These are phyloP conservation scores for Carterocephalus palaemon DNA, from an alignment of 2,888 invertebrate genomes.

Conservation along the genomic window DNA sequence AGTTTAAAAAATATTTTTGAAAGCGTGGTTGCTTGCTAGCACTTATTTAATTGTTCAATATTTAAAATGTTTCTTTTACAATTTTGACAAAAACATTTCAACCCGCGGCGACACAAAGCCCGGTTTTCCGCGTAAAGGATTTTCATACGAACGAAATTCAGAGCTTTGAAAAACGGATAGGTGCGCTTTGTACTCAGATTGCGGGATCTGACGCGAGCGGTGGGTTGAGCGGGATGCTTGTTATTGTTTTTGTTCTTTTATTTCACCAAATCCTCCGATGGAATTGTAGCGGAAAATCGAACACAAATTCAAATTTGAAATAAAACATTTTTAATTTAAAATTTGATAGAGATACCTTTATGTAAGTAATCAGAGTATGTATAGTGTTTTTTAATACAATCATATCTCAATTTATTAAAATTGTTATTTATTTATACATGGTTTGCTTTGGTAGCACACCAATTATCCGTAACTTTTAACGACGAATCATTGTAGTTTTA, in stretches of 20 bases:
- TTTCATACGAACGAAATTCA: conserved; percentile 24
- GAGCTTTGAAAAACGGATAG: conserved; percentile 22
- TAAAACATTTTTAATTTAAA: too few relatives aligned
- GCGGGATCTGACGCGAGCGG: conserved; percentile 20
- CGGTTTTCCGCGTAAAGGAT: conserved; percentile 22
- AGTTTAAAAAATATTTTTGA: too few relatives aligned
- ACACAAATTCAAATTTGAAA: neutral
- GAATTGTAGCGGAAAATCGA: neutral
- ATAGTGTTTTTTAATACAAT: too few relatives aligned
- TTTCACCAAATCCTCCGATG: neutral
- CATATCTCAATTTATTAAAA: too few relatives aligned
- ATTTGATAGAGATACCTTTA: too few relatives aligned
- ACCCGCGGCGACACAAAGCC: conserved; percentile 13
- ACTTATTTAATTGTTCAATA: conserved; percentile 20
- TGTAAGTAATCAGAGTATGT: too few relatives aligned
- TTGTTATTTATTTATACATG: too few relatives aligned
- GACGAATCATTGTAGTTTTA: too few relatives aligned
- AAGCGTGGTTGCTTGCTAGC: too few relatives aligned
- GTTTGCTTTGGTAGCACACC: too few relatives aligned
- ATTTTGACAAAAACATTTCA: conserved; percentile 17
- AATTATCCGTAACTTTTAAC: too few relatives aligned
- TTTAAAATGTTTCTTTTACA: conserved; percentile 14
- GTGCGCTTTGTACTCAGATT: conserved; percentile 21
- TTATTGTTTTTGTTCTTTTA: conserved; percentile 2
- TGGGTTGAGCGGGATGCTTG: conserved; percentile 16